Percentiles rank a stretch among this genome's conserved stretches.
Evolutionary conservation across 2,888 invertebrate genomes (phyloP).

Genomic region (Oscheius onirici): DNA sequence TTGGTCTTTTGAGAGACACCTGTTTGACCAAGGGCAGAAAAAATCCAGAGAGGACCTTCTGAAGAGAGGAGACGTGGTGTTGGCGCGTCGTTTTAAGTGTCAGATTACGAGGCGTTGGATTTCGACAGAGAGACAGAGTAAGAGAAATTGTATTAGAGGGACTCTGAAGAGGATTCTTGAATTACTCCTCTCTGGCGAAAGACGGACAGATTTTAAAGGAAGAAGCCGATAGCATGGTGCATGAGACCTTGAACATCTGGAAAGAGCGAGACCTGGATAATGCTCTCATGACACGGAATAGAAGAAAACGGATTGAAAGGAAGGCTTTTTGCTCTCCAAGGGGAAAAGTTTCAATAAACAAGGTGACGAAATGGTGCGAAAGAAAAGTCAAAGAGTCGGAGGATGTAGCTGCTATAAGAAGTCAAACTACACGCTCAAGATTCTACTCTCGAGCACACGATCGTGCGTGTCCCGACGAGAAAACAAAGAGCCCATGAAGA

Average conservation of each 20-base stretch:
- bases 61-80: slow-evolving; percentile 2
- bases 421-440: too few relatives aligned
- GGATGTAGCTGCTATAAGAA: too few relatives aligned
- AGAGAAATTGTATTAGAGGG: slow-evolving; percentile 29
- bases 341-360: neutral
- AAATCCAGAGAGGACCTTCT: neutral
- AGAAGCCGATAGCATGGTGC: too few relatives aligned
- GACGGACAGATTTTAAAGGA: neutral
- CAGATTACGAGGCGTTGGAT: slow-evolving; percentile 18
- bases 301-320: slow-evolving; percentile 7
- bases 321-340: neutral
- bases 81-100: slow-evolving; percentile 20
- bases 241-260: neutral
- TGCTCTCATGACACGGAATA: slow-evolving; percentile 2
- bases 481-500: too few relatives aligned
- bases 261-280: neutral
- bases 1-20: neutral
- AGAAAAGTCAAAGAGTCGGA: too few relatives aligned
- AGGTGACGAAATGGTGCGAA: too few relatives aligned
- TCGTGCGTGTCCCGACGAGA: too few relatives aligned
- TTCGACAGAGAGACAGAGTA: slow-evolving; percentile 12
- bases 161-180: slow-evolving; percentile 14
- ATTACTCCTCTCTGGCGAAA: neutral
- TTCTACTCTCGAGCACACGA: too few relatives aligned
- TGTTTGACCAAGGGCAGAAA: neutral